These are phyloP conservation scores for Acanthosoma haemorrhoidale DNA, from an alignment of 2,888 invertebrate genomes.

Conservation along the genomic window DNA sequence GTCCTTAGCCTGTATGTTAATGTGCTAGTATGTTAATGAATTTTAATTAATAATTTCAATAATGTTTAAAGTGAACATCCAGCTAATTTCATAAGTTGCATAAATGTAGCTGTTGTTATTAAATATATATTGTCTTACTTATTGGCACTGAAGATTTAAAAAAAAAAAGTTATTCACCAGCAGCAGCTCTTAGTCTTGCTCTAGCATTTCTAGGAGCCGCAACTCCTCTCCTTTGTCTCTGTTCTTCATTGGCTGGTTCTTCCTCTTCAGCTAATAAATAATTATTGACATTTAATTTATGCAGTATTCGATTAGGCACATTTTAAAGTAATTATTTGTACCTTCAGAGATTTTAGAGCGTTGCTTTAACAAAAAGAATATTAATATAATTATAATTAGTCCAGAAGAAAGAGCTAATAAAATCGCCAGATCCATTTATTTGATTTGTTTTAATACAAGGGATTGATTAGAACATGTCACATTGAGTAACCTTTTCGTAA, in stretches of 20 bases:
- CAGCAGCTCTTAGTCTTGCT: slow-evolving; percentile 38
- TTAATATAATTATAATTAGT: slow-evolving; percentile 36
- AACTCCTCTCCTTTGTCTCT: slow-evolving; percentile 29
- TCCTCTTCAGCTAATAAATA: not conserved
- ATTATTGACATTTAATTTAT: not conserved
- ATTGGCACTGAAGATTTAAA: too few species aligned
- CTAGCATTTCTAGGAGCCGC: slow-evolving; percentile 37
- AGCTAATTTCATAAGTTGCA: too few species aligned
- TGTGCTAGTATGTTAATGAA: too few species aligned
- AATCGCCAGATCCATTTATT: slow-evolving; percentile 32
- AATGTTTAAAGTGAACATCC: too few species aligned
- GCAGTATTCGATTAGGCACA: too few species aligned
- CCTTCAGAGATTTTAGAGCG: not conserved
- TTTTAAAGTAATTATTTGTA: too few species aligned
- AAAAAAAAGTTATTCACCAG: slow-evolving; percentile 25
- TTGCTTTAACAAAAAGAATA: slow-evolving; percentile 35
- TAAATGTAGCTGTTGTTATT: too few species aligned
- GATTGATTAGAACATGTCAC: not conserved
- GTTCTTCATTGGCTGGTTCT: slow-evolving; percentile 17
- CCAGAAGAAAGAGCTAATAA: slow-evolving; percentile 36
- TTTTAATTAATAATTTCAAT: too few species aligned
- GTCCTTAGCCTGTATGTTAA: too few species aligned
- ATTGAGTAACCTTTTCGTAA: not conserved
- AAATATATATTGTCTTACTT: too few species aligned
- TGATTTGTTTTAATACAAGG: not conserved